These are phyloP conservation scores for Drosophila rufa DNA, from an alignment of 1,140 invertebrate species.

Conservation along the genomic window DNA sequence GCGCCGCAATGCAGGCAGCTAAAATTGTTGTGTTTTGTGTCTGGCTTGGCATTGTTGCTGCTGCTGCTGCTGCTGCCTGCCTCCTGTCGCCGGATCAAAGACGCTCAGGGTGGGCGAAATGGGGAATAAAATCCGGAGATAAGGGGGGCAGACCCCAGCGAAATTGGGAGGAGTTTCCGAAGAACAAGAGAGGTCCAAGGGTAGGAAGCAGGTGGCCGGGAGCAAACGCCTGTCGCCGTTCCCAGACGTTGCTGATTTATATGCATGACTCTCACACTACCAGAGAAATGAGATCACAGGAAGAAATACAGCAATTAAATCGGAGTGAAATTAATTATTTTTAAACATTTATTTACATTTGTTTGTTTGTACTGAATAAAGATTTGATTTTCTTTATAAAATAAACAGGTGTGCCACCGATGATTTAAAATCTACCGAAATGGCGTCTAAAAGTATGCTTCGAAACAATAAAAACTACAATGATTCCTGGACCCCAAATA, in stretches of 20 bases:
- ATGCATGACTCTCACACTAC: constrained; percentile 57
- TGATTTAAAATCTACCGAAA: not conserved
- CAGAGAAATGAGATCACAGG: constrained; percentile 8
- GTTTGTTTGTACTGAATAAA: not conserved
- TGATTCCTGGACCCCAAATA: too few species aligned
- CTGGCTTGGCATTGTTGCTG: constrained; percentile 67
- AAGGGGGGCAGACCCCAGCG: constrained; percentile 1
- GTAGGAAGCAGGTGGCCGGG: constrained; percentile 8
- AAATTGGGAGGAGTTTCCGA: constrained; percentile 8
- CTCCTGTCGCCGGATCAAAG: constrained; percentile 22
- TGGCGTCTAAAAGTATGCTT: not conserved
- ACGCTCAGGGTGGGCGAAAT: not conserved
- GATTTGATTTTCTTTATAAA: not conserved
- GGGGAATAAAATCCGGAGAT: not conserved
- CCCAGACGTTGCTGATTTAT: constrained; percentile 77
- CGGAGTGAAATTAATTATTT: not conserved
- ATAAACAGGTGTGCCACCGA: not conserved
- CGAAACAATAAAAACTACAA: too few species aligned
- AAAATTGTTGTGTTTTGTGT: constrained; percentile 81
- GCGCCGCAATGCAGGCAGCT: constrained; percentile 64
- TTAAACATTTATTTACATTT: too few species aligned
- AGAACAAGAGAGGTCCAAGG: constrained; percentile 7
- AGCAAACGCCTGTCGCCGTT: constrained; percentile 40
- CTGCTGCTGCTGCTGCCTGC: constrained; percentile 33
- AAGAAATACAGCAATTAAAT: constrained; percentile 1